These are phyloP conservation scores for Epizoanthus illoricatus DNA, from an alignment of 92 coral and sea anemone species.

Conservation along the genomic window DNA sequence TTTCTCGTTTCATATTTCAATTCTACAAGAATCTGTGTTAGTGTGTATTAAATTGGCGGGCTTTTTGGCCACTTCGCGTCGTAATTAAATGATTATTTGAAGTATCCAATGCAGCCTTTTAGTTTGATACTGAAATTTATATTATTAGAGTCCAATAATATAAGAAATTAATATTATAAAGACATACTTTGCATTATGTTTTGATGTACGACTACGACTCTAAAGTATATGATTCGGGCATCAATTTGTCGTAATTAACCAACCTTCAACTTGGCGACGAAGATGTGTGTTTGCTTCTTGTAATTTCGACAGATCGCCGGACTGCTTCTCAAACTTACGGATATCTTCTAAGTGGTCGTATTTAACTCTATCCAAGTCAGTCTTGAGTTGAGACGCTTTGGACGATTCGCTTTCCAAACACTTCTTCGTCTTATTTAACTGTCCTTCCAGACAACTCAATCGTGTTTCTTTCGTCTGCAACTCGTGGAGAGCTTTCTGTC, in stretches of 20 bases:
- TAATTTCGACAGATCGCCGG: conserved; percentile 62
- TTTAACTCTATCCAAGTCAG: conserved; percentile 67
- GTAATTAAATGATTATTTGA: background rate
- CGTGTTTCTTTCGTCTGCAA: conserved; percentile 72
- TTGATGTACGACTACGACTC: too few species aligned
- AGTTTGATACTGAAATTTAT: too few species aligned
- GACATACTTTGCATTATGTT: too few species aligned
- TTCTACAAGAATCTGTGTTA: background rate
- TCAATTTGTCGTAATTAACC: background rate
- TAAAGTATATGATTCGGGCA: too few species aligned
- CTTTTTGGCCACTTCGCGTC: background rate
- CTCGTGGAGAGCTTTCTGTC: conserved; percentile 73
- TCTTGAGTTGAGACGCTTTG: conserved; percentile 57
- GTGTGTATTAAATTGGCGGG: conserved; percentile 4
- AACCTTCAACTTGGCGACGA: conserved; percentile 81
- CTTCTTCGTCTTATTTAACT: conserved; percentile 66
- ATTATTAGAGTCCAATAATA: too few species aligned
- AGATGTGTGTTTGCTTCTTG: conserved; percentile 70
- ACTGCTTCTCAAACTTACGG: conserved; percentile 64
- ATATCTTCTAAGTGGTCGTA: conserved; percentile 59
- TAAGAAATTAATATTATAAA: too few species aligned
- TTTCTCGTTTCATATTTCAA: background rate
- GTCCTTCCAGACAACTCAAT: conserved; percentile 77
- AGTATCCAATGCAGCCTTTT: too few species aligned
- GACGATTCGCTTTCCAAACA: conserved; percentile 61